These are phyloP conservation scores for Phoxinus dragarum DNA, from an alignment of 2,797 vertebrate genomes.

Conservation along the genomic window DNA sequence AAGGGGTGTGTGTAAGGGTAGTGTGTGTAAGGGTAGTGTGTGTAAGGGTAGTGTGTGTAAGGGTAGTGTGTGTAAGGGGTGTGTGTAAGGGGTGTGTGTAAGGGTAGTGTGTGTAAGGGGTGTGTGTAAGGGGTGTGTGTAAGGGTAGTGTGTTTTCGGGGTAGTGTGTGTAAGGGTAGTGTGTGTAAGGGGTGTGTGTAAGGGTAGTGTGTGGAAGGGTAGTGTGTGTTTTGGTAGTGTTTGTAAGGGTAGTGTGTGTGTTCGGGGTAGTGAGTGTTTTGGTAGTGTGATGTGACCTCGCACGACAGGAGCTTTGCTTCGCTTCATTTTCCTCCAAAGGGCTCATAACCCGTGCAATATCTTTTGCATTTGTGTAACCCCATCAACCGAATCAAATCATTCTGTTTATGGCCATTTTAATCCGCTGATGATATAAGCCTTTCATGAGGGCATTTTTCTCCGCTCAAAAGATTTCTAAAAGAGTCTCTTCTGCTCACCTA, in stretches of 20 bases:
- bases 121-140: neutral
- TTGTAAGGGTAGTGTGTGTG: too few species aligned
- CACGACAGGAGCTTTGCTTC: constrained; percentile 20
- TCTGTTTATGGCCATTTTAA: constrained; percentile 13
- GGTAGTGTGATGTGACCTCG: constrained; percentile 12
- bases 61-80: too few species aligned
- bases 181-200: neutral
- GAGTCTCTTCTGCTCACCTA: neutral
- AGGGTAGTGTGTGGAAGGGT: too few species aligned
- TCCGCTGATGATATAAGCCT: neutral
- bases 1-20: too few species aligned
- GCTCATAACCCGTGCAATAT: constrained; percentile 13
- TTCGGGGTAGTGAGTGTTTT: too few species aligned
- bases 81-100: too few species aligned
- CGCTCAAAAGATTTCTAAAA: neutral
- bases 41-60: too few species aligned
- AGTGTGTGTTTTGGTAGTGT: too few species aligned
- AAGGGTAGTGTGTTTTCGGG: too few species aligned
- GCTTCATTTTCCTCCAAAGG: constrained; percentile 22
- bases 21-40: too few species aligned
- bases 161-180: too few species aligned
- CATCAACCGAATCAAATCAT: constrained; percentile 4
- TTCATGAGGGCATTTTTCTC: neutral
- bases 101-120: too few species aligned
- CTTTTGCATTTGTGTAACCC: neutral